Evolutionary conservation across 2,888 invertebrate genomes (phyloP), one percentile per base, ranked within the genome.

Genomic region (Drosophila maculinotata): DNA sequence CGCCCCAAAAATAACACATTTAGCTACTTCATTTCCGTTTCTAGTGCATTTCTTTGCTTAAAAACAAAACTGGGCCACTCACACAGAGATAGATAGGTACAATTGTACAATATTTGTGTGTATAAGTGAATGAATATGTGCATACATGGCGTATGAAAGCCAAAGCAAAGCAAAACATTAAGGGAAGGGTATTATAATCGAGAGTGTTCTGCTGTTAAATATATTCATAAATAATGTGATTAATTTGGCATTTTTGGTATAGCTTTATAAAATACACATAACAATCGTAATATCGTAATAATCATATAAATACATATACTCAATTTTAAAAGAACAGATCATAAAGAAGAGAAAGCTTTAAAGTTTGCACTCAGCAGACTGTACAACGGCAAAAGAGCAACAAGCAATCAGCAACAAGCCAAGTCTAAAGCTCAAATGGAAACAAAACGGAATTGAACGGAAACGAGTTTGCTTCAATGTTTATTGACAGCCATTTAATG

Each of bases 21-120:
- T 81, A 68, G 78, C 60, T 69, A 77, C 78, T 87, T 83, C 76
- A 89, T 89, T 89, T 89, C 90, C 90, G 90, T 80, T 82, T 79
- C 77, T 72, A 88, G 79, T 79, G 83, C 82, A 87, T 89, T 89
- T 87, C 78, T 83, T 83, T 66, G 67, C 54, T 66, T 51, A 56
- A 66, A 63, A 38, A 48, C 63, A 57, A 71, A 79, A 85, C 66
- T 85, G 71, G 67, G 82, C 70, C 79, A 79, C 64, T 23, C 38
- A 60, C 48, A 67, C 28, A 57, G 17, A 41, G 6, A 33, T 8
- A 56, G 36, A 36, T 47, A 47, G 47, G 39, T 31, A 36, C 35
- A 26, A 36, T 28, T 49, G 39, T 31, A 36, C 35, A 26, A 36
- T 28, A 47, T 4, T 53, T 41, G 5, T 35, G 20, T 25, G 8